Conservation (phyloP, 2,888 invertebrate genomes). For the Heliconius ethilla region DNA sequence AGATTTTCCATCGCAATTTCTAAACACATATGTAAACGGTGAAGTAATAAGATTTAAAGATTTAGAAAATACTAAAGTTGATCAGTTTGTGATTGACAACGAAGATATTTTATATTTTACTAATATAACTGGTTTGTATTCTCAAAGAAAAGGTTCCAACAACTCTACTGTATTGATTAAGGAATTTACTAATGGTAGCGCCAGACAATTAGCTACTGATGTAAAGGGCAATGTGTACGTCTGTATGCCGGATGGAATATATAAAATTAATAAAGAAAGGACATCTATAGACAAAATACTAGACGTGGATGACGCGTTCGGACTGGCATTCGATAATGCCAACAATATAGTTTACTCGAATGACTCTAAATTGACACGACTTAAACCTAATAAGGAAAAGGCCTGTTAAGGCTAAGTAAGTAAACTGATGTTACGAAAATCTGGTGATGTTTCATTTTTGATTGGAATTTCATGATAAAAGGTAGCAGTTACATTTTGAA, state of each 20-base stretch:
- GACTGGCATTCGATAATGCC: slow-evolving; percentile 65
- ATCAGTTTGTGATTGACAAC: slow-evolving; percentile 64
- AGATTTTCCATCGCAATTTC: slow-evolving; percentile 61
- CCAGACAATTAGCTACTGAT: slow-evolving; percentile 62
- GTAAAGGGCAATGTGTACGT: slow-evolving; percentile 57
- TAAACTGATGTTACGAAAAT: slow-evolving; percentile 33
- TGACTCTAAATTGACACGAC: slow-evolving; percentile 51
- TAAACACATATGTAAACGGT: slow-evolving; percentile 58
- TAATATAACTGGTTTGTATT: slow-evolving; percentile 63
- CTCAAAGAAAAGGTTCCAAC: slow-evolving; percentile 62
- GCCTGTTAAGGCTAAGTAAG: slow-evolving; percentile 41
- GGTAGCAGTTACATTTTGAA: not conserved
- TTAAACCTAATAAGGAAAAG: slow-evolving; percentile 46
- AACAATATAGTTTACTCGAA: slow-evolving; percentile 68
- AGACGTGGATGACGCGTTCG: slow-evolving; percentile 61
- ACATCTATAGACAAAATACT: slow-evolving; percentile 53
- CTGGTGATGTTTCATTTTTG: slow-evolving; percentile 15
- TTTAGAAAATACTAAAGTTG: slow-evolving; percentile 68
- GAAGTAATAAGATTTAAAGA: slow-evolving; percentile 56
- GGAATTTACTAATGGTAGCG: slow-evolving; percentile 46
- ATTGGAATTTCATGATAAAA: slow-evolving; percentile 27
- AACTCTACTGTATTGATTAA: slow-evolving; percentile 52
- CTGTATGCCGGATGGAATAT: slow-evolving; percentile 63
- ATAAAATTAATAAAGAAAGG: slow-evolving; percentile 53
- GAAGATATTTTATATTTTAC: slow-evolving; percentile 61